Base-by-base conservation (phyloP, 2,113 vertebrate genomes). In the Aythya baeri region DNA sequence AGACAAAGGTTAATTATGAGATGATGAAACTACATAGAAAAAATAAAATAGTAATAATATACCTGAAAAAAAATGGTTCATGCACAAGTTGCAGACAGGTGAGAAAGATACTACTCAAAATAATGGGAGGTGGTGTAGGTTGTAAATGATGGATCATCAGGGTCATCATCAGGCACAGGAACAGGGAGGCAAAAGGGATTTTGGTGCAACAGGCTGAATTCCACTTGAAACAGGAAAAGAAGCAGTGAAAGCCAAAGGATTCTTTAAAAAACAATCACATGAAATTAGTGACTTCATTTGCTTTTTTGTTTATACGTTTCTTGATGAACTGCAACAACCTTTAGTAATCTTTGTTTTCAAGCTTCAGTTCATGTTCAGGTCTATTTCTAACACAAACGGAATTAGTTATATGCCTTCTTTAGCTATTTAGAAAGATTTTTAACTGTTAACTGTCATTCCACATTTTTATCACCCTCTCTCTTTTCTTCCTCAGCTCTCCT, bases 1-100 rank as follows among this genome's bases (percentile, higher is more conserved):
- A 76, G 55, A 68, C 38, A 85, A 57, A 34, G 52, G 50, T 82
- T 94, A 88, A 89, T 71, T 92, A 77, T 58, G 90, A 94, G 25
- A 84, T 0, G 0, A 52, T 71, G 17, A 83, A 83, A 59, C 13
- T 20, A 55, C 29, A 68, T 29, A 57, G 88, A 43, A 96, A 95
- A 95, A 93, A 32, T 5, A 78, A 81, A 11, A 31, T 59, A 83
- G 27, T 25, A 83, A 83, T 85, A 76, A 88, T 2, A 4, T 44
- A 91, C 59, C 79, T 89, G 90, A 62, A 87, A 89, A 91, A 32
- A 32, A 0, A 0, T 27, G 70, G 31, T 11, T 1, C 23, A 32
- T 13, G 7, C 31, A 66, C 59, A 77, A 17, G 8, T 77, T 95
- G 46, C 72, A 93, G 68, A 55, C 63, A 95, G 83, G 91, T 77